phyloP scores from a whole-genome alignment of 2,888 invertebrate genomes.

The Sympetrum striolatum region DNA sequence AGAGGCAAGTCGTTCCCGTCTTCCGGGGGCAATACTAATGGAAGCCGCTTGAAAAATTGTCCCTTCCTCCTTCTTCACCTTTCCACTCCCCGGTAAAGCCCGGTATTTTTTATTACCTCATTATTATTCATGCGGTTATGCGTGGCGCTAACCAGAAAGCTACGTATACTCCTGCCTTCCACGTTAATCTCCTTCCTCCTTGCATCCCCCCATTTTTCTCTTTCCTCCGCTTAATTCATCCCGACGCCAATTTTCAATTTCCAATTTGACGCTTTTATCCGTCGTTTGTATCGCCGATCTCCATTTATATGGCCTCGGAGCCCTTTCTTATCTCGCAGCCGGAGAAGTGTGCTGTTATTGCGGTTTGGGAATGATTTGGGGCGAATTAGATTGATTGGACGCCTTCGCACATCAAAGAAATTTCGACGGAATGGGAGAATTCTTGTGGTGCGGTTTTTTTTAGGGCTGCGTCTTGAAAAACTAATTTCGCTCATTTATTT shows the following conservation, averaged over 20 bases:
- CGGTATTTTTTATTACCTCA: slow-evolving; percentile 10
- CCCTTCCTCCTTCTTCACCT: background rate
- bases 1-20: slow-evolving; percentile 40
- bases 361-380: background rate
- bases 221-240: background rate
- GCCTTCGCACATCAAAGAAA: background rate
- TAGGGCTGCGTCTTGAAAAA: background rate
- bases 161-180: background rate
- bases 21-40: slow-evolving; percentile 17
- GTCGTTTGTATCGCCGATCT: background rate
- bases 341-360: background rate
- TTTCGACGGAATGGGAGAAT: background rate
- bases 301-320: background rate
- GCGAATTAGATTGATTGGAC: background rate
- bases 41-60: slow-evolving; percentile 26
- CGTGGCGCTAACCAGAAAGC: slow-evolving; percentile 2
- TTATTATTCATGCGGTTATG: slow-evolving; percentile 37
- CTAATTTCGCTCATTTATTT: too few relatives aligned
- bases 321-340: background rate
- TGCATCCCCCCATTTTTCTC: background rate
- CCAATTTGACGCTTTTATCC: background rate
- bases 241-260: background rate
- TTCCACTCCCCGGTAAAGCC: background rate
- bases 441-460: background rate
- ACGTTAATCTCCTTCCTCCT: background rate